These are phyloP conservation scores for Rallus crepitans DNA, from an alignment of 2,797 vertebrate species.

Conservation along the genomic window DNA sequence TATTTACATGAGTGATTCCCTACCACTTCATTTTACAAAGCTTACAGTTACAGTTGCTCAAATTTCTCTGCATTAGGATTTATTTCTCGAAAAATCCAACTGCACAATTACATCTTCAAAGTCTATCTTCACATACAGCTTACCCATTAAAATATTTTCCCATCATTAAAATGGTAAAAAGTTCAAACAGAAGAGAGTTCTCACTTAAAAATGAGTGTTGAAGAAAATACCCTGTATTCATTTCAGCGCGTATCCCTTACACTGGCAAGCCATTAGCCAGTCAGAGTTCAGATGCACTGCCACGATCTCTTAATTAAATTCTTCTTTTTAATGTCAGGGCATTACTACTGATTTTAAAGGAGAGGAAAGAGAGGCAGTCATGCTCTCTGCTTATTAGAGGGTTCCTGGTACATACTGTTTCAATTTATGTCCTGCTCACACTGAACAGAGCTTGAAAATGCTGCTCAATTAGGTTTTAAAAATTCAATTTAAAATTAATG, in stretches of 20 bases:
- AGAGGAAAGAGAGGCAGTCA: constrained; percentile 53
- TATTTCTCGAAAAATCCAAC: neutral
- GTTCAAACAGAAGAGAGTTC: neutral
- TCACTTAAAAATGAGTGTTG: neutral
- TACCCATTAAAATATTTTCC: constrained; percentile 5
- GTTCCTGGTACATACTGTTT: constrained; percentile 56
- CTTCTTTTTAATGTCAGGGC: constrained; percentile 65
- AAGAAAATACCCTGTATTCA: neutral
- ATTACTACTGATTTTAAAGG: constrained; percentile 47
- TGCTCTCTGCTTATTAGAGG: constrained; percentile 51
- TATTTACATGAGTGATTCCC: neutral
- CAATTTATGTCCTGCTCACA: constrained; percentile 69
- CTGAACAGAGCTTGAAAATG: constrained; percentile 66
- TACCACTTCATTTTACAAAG: neutral
- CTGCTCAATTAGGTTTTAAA: constrained; percentile 73
- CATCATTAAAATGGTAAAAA: neutral
- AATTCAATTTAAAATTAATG: constrained; percentile 74
- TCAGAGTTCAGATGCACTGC: constrained; percentile 49
- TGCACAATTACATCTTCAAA: neutral
- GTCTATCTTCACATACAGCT: neutral
- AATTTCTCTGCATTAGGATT: neutral
- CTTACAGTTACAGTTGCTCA: neutral
- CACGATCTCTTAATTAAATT: constrained; percentile 67
- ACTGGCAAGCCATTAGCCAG: constrained; percentile 33
- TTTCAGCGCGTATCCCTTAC: neutral